These are phyloP conservation scores for Clarias pachynema DNA, from an alignment of 2,797 vertebrate genomes.

Conservation along the genomic window DNA sequence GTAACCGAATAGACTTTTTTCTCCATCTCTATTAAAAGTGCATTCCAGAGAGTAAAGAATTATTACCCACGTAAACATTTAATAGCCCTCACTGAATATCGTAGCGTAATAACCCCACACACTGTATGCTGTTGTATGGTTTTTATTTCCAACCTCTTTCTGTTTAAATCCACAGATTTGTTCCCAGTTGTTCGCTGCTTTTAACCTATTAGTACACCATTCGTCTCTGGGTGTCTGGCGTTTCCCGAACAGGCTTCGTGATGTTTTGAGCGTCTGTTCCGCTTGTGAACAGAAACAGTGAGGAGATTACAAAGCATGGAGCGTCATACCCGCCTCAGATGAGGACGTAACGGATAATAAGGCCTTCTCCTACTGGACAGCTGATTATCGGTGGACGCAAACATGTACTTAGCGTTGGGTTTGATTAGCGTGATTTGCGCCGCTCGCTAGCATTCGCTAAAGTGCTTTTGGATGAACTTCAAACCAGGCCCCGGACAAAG, in stretches of 20 bases:
- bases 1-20: too few species aligned
- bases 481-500: constrained; percentile 53
- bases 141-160: background rate
- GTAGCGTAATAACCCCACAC: background rate
- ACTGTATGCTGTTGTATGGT: too few species aligned
- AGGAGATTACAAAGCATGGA: background rate
- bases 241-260: background rate
- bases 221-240: background rate
- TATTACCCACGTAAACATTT: too few species aligned
- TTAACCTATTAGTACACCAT: background rate
- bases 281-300: background rate
- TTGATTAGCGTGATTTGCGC: constrained; percentile 41
- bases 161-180: background rate
- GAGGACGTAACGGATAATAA: background rate
- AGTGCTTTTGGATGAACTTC: constrained; percentile 45
- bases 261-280: background rate
- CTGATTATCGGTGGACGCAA: constrained; percentile 43
- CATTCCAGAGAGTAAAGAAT: background rate
- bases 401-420: constrained; percentile 47
- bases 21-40: background rate
- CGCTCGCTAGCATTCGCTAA: constrained; percentile 40
- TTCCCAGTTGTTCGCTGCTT: background rate
- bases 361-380: constrained; percentile 32
- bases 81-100: background rate
- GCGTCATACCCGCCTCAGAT: background rate